Evolutionary conservation across 2,888 invertebrate genomes (phyloP).

Genomic region (Lottia gigantea): DNA sequence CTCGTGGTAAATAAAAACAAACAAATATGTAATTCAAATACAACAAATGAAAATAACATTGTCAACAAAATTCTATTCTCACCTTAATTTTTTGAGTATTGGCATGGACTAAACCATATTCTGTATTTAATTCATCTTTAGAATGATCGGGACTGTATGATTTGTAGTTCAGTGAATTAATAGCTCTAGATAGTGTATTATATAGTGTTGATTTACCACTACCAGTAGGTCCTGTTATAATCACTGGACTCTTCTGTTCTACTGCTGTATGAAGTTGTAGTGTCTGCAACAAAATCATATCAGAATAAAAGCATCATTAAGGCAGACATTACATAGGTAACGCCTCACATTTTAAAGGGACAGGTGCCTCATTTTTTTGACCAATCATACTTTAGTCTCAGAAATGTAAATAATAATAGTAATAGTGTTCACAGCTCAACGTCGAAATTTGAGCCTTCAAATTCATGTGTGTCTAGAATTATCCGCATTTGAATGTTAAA

Average conservation of each 20-base stretch:
- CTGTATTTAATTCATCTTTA: constrained; percentile 55
- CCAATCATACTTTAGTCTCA: no score
- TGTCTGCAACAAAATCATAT: constrained; percentile 38
- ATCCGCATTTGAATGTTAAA: no score
- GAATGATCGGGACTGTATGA: constrained; percentile 57
- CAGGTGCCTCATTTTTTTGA: no score
- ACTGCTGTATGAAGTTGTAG: constrained; percentile 59
- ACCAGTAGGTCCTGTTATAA: constrained; percentile 60
- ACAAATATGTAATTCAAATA: no score
- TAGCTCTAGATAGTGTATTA: constrained; percentile 54
- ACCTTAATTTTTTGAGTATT: constrained; percentile 53
- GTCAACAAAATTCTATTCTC: constrained; percentile 1
- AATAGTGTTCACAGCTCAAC: no score
- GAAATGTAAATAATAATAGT: no score
- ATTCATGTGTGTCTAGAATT: no score
- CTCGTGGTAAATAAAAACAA: no score
- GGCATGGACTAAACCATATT: constrained; percentile 42
- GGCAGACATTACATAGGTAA: no score
- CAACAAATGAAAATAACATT: neutral
- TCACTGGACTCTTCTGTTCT: constrained; percentile 51
- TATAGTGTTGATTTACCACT: constrained; percentile 62
- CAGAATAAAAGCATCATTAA: neutral
- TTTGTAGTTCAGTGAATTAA: constrained; percentile 59
- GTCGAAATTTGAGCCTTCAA: no score
- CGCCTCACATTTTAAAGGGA: no score